Conservation (phyloP, 2,113 vertebrate species). For the Cryptomyrus ogoouensis region DNA sequence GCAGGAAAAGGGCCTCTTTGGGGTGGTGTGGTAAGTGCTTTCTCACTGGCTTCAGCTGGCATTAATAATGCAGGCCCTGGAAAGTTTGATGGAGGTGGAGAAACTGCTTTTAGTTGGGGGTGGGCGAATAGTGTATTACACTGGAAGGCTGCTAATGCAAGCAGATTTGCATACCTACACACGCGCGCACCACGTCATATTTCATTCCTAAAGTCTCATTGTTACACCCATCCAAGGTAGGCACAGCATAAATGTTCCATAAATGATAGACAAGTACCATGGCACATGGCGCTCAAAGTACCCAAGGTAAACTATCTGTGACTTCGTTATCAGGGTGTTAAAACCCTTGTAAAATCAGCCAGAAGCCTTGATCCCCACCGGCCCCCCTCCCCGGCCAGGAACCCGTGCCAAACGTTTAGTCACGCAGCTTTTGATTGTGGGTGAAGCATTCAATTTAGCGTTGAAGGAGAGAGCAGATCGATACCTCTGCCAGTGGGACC, state of each 20-base stretch:
- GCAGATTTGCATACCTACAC: background rate
- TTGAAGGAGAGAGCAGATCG: background rate
- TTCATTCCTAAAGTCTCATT: background rate
- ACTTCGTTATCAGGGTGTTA: background rate
- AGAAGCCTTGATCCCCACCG: background rate
- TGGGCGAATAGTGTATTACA: background rate
- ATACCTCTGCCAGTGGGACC: background rate
- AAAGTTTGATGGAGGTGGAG: background rate
- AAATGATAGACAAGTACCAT: background rate
- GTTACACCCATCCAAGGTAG: background rate
- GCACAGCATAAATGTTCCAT: background rate
- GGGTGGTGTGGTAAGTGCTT: background rate
- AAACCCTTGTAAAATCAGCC: background rate
- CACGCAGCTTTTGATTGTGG: background rate
- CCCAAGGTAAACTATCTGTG: background rate
- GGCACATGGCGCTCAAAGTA: background rate
- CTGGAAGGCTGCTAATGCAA: background rate
- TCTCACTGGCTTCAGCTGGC: background rate
- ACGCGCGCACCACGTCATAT: background rate
- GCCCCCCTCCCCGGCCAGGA: background rate
- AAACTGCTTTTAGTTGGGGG: background rate
- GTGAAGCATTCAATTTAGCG: conserved; percentile 5
- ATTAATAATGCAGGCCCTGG: conserved; percentile 11
- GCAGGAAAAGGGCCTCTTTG: background rate
- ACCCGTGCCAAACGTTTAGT: background rate